These are phyloP conservation scores for Megaceryle torquata DNA, from an alignment of 2,113 vertebrate genomes.

Conservation along the genomic window DNA sequence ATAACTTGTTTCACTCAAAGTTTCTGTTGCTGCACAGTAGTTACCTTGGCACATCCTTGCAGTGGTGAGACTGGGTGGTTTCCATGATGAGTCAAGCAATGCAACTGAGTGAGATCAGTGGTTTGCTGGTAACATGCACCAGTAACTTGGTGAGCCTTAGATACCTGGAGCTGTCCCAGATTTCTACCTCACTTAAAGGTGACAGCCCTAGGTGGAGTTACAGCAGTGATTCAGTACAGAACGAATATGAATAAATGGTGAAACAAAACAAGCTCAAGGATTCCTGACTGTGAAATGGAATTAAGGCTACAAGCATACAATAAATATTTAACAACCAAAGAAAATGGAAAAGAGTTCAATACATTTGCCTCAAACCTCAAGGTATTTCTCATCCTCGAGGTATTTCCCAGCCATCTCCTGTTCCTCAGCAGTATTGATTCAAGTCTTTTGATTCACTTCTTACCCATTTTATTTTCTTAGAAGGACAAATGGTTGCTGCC, in stretches of 20 bases:
- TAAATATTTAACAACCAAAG: neutral
- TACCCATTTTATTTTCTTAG: neutral
- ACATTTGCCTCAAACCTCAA: neutral
- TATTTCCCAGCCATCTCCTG: neutral
- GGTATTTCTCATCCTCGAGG: too few relatives aligned
- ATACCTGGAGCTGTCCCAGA: neutral
- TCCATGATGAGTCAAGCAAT: neutral
- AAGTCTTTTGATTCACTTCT: neutral
- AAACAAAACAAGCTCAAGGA: neutral
- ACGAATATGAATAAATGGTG: neutral
- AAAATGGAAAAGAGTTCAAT: neutral
- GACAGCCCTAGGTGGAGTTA: constrained; percentile 19
- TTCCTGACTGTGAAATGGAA: neutral
- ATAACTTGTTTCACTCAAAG: neutral
- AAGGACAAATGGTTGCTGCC: neutral
- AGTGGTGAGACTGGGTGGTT: neutral
- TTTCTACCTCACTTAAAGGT: neutral
- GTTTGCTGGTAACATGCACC: neutral
- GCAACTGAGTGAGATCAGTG: neutral
- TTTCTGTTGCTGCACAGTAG: neutral
- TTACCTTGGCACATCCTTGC: neutral
- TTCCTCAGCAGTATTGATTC: neutral
- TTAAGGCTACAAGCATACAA: neutral
- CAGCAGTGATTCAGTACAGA: neutral
- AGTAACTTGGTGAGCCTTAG: neutral